These are phyloP conservation scores for Lithophane socia DNA, from an alignment of 2,888 invertebrate species.

Conservation along the genomic window DNA sequence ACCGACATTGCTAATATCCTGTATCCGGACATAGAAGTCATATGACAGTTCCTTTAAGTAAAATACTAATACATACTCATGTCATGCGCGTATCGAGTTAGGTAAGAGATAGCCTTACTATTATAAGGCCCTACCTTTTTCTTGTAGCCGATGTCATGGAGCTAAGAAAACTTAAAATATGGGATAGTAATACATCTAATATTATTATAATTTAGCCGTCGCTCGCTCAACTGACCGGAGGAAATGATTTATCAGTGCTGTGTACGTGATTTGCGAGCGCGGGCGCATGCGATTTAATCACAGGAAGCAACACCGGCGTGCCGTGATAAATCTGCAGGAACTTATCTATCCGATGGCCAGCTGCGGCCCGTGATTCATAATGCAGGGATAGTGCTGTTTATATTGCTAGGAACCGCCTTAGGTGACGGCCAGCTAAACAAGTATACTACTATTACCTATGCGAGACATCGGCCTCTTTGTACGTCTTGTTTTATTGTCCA, in stretches of 20 bases:
- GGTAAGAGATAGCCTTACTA: not conserved
- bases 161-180: conserved; percentile 22
- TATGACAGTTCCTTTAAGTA: not conserved
- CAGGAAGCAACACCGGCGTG: conserved; percentile 83
- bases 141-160: not conserved
- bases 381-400: conserved; percentile 78
- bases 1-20: conserved; percentile 12
- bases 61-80: not conserved
- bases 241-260: conserved; percentile 87
- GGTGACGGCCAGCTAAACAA: conserved; percentile 59
- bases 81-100: not conserved
- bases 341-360: conserved; percentile 86
- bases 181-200: conserved; percentile 36
- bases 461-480: conserved; percentile 64
- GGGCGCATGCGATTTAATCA: conserved; percentile 83
- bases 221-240: conserved; percentile 69
- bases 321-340: conserved; percentile 81
- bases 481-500: conserved; percentile 38
- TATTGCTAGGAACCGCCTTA: conserved; percentile 76
- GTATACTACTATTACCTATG: conserved; percentile 44
- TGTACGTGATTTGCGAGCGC: conserved; percentile 85
- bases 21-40: conserved; percentile 10
- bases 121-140: not conserved
- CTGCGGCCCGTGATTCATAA: conserved; percentile 83
- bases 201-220: conserved; percentile 62